Evolutionary conservation across 2,888 invertebrate genomes (phyloP), one percentile per base, ranked within the genome.

Genomic region (Laspeyria flexula): DNA sequence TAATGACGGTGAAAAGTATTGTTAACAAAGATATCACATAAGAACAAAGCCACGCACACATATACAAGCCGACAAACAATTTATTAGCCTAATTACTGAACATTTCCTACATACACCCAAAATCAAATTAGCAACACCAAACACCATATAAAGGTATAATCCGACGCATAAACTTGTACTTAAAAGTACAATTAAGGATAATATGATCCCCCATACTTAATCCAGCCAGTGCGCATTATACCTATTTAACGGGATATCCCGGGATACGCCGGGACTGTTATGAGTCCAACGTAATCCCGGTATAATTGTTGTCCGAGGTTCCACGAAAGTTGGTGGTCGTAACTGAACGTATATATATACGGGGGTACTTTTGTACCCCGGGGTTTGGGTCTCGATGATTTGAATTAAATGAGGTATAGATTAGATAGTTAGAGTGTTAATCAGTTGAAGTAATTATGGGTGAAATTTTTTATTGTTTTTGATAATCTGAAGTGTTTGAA

Each of bases 221-320:
- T 86, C 88, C 88, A 60, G 65, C 60, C 71, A 72, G 70, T 80
- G 84, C 78, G 80, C 86, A 86, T 88, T 88, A 88, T 85, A 88
- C 85, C 86, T 88, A 87, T 88, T 90, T 90, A 90, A 88, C 86
- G 75, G 83, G 83, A 86, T 83, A 79, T 79, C 65, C 78, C 61
- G 77, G 81, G 81, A 83, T 50, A 44, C 43, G 43, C 23, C 40
- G 42, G 51, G 75, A 79, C 81, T 71, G 83, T 88, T 90, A 90
- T 88, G 88, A 90, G 83, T 81, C 75, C 77, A 72, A 73, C 72
- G 77, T 87, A 90, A 90, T 90, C 90, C 89, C 75, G 57, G 77
- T 75, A 75, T 88, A 90, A 90, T 88, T 88, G 88, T 86, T 88
- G 89, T 88, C 88, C 89, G 83, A 87, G 83, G 63, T 78, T 81